Evolutionary conservation across 2,888 invertebrate genomes (phyloP).

Genomic region (Eristalis tenax): DNA sequence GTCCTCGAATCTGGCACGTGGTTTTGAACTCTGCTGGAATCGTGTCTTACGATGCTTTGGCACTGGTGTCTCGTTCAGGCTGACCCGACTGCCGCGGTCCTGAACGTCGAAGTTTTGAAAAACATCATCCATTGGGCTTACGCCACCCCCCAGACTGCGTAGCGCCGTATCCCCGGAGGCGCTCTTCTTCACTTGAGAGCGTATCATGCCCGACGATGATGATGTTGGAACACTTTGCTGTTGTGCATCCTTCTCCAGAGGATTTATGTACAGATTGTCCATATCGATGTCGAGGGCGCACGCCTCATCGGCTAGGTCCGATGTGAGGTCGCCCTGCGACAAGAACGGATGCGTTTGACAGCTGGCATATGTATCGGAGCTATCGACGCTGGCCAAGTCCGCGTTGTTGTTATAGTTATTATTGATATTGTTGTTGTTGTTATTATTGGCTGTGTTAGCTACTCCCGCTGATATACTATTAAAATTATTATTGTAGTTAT

Average conservation of each 20-base stretch:
- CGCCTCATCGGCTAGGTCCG: conserved; percentile 81
- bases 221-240: conserved; percentile 73
- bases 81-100: conserved; percentile 83
- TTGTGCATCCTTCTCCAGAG: conserved; percentile 85
- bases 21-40: conserved; percentile 86
- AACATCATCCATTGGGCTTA: conserved; percentile 84
- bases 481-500: conserved; percentile 79
- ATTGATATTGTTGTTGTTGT: conserved; percentile 79
- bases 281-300: conserved; percentile 83
- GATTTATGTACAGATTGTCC: conserved; percentile 94
- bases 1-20: conserved; percentile 81
- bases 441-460: conserved; percentile 73
- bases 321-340: conserved; percentile 90
- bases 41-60: conserved; percentile 93
- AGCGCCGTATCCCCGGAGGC: conserved; percentile 89
- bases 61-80: conserved; percentile 85
- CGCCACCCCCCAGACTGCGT: conserved; percentile 84
- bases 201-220: conserved; percentile 82
- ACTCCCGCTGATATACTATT: conserved; percentile 76
- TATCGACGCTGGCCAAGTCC: conserved; percentile 85
- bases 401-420: conserved; percentile 81
- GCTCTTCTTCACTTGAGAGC: conserved; percentile 88
- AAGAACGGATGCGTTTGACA: conserved; percentile 97
- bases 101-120: conserved; percentile 83
- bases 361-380: conserved; percentile 97